Base-by-base conservation (phyloP, 2,113 vertebrate genomes). In the Platichthys stellatus region DNA sequence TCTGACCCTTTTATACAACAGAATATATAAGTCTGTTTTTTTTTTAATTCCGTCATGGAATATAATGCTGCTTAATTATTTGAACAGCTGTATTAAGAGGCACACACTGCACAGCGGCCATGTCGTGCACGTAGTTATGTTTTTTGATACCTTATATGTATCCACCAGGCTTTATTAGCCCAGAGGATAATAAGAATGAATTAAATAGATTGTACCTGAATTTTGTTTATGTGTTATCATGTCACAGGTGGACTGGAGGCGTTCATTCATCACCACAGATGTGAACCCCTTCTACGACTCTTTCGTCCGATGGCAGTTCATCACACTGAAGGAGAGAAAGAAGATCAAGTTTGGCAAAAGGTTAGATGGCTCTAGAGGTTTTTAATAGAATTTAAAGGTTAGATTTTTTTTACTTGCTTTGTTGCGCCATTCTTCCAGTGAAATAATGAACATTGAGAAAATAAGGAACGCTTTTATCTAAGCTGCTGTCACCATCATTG, bases 271-370 rank as follows among this genome's bases (percentile, higher is more conserved):
- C 67, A 99, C 97, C 14, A 99, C 98, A 2, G 93, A 99, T 63
- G 96, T 97, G 64, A 99, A 99, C 64, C 98, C 98, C 23, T 99
- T 96, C 47, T 99, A 99, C 4, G 98, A 99, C 85, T 98, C 98
- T 9, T 99, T 99, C 67, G 96, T 99, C 21, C 95, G 94, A 9
- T 99, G 97, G 98, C 98, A 99, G 11, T 99, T 95, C 85, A 80
- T 97, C 31, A 97, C 95, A 0, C 87, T 99, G 40, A 97, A 95
- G 90, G 98, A 99, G 77, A 97, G 96, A 86, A 98, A 95, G 72
- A 99, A 96, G 92, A 94, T 99, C 43, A 98, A 97, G 83, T 99
- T 98, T 95, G 98, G 98, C 54, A 99, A 99, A 89, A 92, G 98
- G 98, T 99, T 54, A 89, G 88, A n/a, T 26, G 5, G 2, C 69